Base-by-base conservation (phyloP, 1,140 invertebrate genomes). In the Drosophila rhopaloa region DNA sequence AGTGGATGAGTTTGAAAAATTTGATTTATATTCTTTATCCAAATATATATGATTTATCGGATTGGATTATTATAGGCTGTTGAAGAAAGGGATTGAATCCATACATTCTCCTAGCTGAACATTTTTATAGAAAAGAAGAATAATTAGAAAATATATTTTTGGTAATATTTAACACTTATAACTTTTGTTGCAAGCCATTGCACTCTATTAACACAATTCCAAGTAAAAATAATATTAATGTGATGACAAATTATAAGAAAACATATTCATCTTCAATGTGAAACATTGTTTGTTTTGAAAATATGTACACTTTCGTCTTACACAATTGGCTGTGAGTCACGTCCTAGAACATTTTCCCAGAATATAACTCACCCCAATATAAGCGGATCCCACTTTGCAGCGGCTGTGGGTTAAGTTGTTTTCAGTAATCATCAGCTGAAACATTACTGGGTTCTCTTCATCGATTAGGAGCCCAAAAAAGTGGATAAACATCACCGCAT, bases 391-490 rank as follows among this genome's bases (percentile, higher is more conserved):
- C 3, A 88, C 72, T 11, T 43, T 29, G 35, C 70, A 62, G 8
- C 53, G 67, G 5, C 14, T 60, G 57, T 88, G 83, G 4, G 38
- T 48, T 0, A 27, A 7, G 10, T 77, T 55, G n/a, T 50, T 66
- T 4, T 83, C 83, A 13, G 32, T 48, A 3, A 83, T 11, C 76
- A 88, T 66, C 5, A 41, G 19, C 13, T 86, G 71, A 35, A 74
- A 73, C 24, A 70, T 32, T 0, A 65, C 44, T 0, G 76, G 55
- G 58, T 88, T 79, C 11, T 46, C 35, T 16, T 88, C 57, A 5
- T 86, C 66, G 27, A 88, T 88, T 10, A 88, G 32, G 13, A 16
- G 35, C 11, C 79, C 58, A 7, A 83, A n/a, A n/a, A 76, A 86
- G 16, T 56, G 62, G 14, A 86, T 58, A 24, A 86, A 72, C 0